Base-by-base conservation (phyloP, 1,140 invertebrate species). In the Gryon sp. region DNA sequence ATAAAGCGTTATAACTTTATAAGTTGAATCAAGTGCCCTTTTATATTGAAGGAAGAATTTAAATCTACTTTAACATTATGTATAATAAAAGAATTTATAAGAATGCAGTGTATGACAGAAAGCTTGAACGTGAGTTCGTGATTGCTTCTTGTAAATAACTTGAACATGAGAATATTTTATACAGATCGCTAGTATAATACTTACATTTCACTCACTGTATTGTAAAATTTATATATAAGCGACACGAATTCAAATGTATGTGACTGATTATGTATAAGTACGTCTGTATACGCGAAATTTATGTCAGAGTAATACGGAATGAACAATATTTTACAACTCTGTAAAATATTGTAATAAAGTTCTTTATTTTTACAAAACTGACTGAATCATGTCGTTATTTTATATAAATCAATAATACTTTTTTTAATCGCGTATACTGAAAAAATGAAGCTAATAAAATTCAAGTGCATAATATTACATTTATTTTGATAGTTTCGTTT, bases 11-110 rank as follows among this genome's bases (percentile, higher is more conserved):
- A 62, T 65, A 72, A 80, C 76, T 82, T 73, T 80, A 79, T 82
- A 74, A 78, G 81, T 87, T 86, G 40, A 81, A 86, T 86, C 86
- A 86, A 86, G 86, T 87, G 85, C 80, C 85, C 85, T 86, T 87
- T 85, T 84, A 84, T 74, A 84, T 82, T 78, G 83, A 80, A 85
- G 79, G 60, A 77, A 76, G 38, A 78, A 72, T 73, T 50, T 72
- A 75, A 36, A 18, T 70, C 59, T 68, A 55, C 73, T 73, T 66
- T 65, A 48, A 76, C 62, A 78, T 76, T 72, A 66, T 72, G 45
- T 70, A 66, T 43, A 45, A 59, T 66, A 62, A 68, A 66, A 75
- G 68, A 73, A 78, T 66, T 69, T 48, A 69, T 80, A 75, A 38
- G 38, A 74, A 74, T 62, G 43, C 66, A 28, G 34, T 48, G 59